Conservation (phyloP, 2,888 invertebrate species). For the Arenicola marina region DNA sequence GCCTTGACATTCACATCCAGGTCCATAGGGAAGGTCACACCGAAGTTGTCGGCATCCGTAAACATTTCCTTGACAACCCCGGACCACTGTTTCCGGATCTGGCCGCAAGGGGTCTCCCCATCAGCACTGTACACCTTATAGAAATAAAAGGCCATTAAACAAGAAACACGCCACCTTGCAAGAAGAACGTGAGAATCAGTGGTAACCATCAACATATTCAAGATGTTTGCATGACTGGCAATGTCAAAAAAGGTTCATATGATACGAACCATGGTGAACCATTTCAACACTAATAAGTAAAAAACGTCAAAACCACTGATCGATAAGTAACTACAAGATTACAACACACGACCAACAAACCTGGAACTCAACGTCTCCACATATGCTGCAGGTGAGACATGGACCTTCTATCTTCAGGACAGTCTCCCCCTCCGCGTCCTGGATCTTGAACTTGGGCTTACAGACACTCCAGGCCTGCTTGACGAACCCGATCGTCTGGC, state of each 20-base stretch:
- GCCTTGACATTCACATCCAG: conserved; percentile 83
- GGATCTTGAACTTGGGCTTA: conserved; percentile 48
- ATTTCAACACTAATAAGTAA: too few relatives aligned
- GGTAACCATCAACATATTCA: too few relatives aligned
- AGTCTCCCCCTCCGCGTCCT: conserved; percentile 47
- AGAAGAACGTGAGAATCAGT: too few relatives aligned
- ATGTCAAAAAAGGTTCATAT: too few relatives aligned
- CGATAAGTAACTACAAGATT: too few relatives aligned
- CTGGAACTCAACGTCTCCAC: conserved; percentile 80
- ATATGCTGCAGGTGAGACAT: conserved; percentile 76
- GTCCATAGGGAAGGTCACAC: conserved; percentile 88
- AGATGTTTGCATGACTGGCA: too few relatives aligned
- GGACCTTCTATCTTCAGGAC: conserved; percentile 51
- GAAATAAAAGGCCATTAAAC: too few relatives aligned
- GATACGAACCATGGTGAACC: too few relatives aligned
- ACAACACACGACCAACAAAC: too few relatives aligned
- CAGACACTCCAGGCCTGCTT: conserved; percentile 54
- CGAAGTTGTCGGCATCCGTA: conserved; percentile 86
- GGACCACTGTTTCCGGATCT: conserved; percentile 88
- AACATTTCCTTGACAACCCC: conserved; percentile 80
- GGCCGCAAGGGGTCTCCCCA: conserved; percentile 78
- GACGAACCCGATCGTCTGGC: conserved; percentile 50
- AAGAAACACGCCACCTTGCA: too few relatives aligned
- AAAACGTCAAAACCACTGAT: too few relatives aligned
- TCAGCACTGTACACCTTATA: conserved; percentile 75